phyloP scores from a whole-genome alignment of 1,140 invertebrate species.

The Euschistus heros region DNA sequence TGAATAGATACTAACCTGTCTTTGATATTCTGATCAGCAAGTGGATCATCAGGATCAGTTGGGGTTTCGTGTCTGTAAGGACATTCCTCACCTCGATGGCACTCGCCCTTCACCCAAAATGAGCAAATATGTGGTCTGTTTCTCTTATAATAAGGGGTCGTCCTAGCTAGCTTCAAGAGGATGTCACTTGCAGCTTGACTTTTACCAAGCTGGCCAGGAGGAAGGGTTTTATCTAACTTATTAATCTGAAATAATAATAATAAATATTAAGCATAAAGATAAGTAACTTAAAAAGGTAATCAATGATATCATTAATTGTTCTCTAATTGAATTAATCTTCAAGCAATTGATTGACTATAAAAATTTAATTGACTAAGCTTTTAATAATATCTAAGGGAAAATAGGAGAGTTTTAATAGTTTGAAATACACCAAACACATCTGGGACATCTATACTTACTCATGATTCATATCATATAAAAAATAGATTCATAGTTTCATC shows the following conservation, averaged over 20 bases:
- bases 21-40: slow-evolving; percentile 98
- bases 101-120: slow-evolving; percentile 99
- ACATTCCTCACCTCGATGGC: slow-evolving; percentile 97
- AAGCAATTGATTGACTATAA: no score
- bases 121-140: slow-evolving; percentile 99
- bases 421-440: no score
- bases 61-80: slow-evolving; percentile 99
- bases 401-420: no score
- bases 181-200: slow-evolving; percentile 77
- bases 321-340: no score
- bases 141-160: slow-evolving; percentile 96
- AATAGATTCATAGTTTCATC: no score
- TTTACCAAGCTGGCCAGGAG: slow-evolving; percentile 49
- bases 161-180: slow-evolving; percentile 86
- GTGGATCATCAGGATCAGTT: slow-evolving; percentile 96
- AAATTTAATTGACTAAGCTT: no score
- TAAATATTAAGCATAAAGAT: no score
- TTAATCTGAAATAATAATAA: slow-evolving; percentile 31
- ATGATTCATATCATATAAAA: no score
- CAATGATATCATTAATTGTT: no score
- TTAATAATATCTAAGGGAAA: no score
- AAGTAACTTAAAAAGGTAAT: no score
- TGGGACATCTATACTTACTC: no score
- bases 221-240: slow-evolving; percentile 33
- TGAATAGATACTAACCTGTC: slow-evolving; percentile 54